Evolutionary conservation across 2,888 invertebrate species (phyloP).

Genomic region (Pachycephus smyrnensis): DNA sequence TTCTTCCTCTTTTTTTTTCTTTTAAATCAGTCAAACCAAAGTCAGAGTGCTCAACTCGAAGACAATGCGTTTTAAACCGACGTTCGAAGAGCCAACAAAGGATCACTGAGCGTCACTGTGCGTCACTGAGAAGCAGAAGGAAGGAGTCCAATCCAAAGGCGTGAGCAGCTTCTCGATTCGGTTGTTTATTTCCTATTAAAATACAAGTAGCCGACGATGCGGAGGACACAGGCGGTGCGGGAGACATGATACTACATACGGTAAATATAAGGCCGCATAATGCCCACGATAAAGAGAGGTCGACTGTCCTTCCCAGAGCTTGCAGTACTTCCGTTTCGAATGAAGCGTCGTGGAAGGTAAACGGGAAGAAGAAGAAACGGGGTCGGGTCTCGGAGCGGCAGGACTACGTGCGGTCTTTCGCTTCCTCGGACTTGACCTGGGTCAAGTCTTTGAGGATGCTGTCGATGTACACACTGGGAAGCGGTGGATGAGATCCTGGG

Average conservation of each 20-base stretch:
- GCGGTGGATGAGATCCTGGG: conserved; percentile 48
- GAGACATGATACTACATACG: neutral
- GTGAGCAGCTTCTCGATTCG: neutral
- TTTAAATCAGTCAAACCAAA: neutral
- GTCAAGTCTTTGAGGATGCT: conserved; percentile 48
- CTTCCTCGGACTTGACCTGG: conserved; percentile 7
- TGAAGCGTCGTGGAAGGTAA: neutral
- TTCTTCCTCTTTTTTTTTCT: neutral
- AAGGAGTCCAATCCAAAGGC: neutral
- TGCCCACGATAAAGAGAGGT: neutral
- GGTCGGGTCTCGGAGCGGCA: neutral
- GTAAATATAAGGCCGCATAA: neutral
- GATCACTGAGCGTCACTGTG: neutral
- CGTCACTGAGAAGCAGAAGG: neutral
- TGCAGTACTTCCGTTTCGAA: neutral
- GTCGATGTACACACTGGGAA: conserved; percentile 49
- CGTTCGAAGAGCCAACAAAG: neutral
- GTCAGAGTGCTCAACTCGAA: neutral
- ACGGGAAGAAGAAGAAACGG: neutral
- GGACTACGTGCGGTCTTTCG: neutral
- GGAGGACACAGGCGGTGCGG: neutral
- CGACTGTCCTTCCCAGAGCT: neutral
- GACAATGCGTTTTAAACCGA: neutral
- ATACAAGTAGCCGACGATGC: neutral
- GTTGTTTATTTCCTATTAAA: neutral